A percentile compares a stretch with the other conserved stretches of the same genome.
Conservation (phyloP, 2,113 vertebrate species). For the Brachypodius melanocephalos region DNA sequence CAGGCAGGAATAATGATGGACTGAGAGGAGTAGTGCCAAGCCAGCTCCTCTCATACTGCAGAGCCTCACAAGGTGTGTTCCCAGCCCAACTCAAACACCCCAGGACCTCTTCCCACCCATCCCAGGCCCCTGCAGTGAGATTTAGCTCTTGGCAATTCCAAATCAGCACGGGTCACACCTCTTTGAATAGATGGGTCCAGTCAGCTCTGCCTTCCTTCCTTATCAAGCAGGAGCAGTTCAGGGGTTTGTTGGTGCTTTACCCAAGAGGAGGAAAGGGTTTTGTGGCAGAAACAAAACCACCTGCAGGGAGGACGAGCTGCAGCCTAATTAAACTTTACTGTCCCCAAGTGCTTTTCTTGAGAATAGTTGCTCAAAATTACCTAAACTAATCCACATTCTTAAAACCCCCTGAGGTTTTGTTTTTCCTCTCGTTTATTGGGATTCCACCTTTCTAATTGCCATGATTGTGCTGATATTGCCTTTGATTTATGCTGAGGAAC, state of each 20-base stretch:
- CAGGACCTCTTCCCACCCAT: not conserved
- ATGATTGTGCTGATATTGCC: not conserved
- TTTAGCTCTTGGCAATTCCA: not conserved
- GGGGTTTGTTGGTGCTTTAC: not conserved
- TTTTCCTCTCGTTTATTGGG: not conserved
- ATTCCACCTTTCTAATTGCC: not conserved
- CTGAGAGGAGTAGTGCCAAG: not conserved
- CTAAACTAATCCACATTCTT: constrained; percentile 10
- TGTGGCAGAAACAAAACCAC: not conserved
- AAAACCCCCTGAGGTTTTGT: not conserved
- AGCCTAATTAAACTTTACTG: constrained; percentile 47
- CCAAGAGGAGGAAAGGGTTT: not conserved
- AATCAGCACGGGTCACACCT: not conserved
- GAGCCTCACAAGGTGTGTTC: not conserved
- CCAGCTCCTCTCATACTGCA: not conserved
- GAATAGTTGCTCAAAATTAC: constrained; percentile 23
- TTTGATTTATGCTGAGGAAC: not conserved
- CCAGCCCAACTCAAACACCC: not conserved
- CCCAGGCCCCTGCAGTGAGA: not conserved
- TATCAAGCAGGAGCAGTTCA: not conserved
- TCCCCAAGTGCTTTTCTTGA: constrained; percentile 21
- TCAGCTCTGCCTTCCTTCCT: not conserved
- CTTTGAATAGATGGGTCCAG: not conserved
- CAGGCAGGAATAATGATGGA: not conserved
- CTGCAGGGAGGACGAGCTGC: not conserved